Evolutionary conservation across 2,888 invertebrate species (phyloP), one percentile per base, ranked within the genome.

Genomic region (Mythimna pallens): DNA sequence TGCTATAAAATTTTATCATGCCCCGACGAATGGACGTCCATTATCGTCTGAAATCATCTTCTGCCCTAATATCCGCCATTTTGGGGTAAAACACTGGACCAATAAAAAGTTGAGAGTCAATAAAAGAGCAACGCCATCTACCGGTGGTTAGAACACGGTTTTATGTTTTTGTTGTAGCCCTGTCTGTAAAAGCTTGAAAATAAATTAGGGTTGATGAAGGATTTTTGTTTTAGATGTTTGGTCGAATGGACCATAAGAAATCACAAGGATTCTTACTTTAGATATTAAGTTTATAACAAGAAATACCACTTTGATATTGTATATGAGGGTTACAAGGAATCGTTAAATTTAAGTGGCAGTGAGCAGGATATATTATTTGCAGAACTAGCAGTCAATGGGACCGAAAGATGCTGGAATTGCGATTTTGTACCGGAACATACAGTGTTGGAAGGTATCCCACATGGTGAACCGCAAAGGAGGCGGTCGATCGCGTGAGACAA

Each of bases 1-100:
- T 54, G 59, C 55, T 71, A 77, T 85, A 85, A 86, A 85, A 86
- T 79, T 79, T 82, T 82, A 84, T 79, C 73, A 81, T 75, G 57
- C 73, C 40, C 57, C 75, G 36, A 63, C 75, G 74, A 82, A 85
- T 86, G 76, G 75, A 10, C 54, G 40, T 74, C 82, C 81, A 81
- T 85, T 85, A 84, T 84, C 84, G 76, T 86, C 79, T 76, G 86
- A 84, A 84, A 78, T 86, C 79, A 86, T 86, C 81, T 85, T 77
- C 62, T 22, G 43, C 71, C 65, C 71, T 76, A 74, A 82, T 81
- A 84, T 78, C 81, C 43, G 66, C 62, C 82, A 76, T 77, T 81
- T 76, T 69, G 67, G 75, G 62, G 63, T 69, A 76, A 82, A 85
- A 85, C 82, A 82, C 72, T 74, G 69, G 40, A 59, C 75, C 75